Base-by-base conservation (phyloP, 1,140 invertebrate species). In the Drosophila kepulauana region DNA sequence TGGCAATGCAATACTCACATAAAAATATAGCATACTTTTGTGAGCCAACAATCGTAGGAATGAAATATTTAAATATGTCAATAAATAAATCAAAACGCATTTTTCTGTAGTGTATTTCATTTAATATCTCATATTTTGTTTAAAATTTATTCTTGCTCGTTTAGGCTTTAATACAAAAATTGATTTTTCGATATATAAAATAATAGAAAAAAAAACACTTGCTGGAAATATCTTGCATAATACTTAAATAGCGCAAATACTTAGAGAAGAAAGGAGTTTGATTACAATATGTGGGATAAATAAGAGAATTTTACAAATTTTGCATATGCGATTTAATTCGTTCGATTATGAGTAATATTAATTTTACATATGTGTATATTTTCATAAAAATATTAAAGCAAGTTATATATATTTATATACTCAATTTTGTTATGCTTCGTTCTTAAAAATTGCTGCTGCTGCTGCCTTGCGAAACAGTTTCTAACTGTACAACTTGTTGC, bases 361-460 rank as follows among this genome's bases (percentile, higher is more conserved):
- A 62, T 0, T 38, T 7, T 25, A 51, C 49, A 65, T 54, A 30
- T 49, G 3, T 52, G 67, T 51, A 73, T 66, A 68, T 78, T 78
- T 78, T 78, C 52, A 52, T 78, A 75, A 65, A 75, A 65, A 56
- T 75, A 78, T 78, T 78, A 78, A 78, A 78, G 75, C 75, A 78
- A 75, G 63, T 54, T 25, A 75, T 63, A 48, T n/a, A 30, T 58
- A 68, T 59, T 64, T 6, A 10, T 58, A 41, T 74, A 15, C 8
- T 38, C 35, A 13, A 25, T 63, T 54, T 43, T 35, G 35, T 38
- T 20, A 15, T 35, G 51, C 25, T 52, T 28, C 13, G 11, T 43
- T 58, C 8, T 45, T 6, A 10, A 56, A 38, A 56, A 38, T 43
- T 49, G 43, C 6, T 71, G 59, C 20, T 70, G 57, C 20, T 4